These are phyloP conservation scores for Bombus fervidus DNA, from an alignment of 1,140 invertebrate genomes.

Conservation along the genomic window DNA sequence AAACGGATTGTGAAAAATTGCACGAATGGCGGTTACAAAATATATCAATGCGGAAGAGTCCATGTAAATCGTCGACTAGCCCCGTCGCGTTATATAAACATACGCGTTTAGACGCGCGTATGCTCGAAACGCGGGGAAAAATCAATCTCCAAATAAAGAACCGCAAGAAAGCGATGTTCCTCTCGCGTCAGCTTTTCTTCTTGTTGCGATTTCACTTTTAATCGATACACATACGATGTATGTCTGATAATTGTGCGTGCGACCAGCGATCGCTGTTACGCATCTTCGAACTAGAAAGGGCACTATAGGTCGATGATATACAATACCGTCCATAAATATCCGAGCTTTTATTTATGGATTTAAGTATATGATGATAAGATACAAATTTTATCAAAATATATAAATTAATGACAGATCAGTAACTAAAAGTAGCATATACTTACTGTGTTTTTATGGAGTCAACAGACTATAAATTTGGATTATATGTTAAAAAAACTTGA, in stretches of 20 bases:
- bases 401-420: no score
- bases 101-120: no score
- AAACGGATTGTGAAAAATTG: neutral
- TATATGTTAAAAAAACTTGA: no score
- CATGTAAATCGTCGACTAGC: constrained; percentile 8
- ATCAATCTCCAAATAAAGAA: constrained; percentile 47
- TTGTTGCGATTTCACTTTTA: constrained; percentile 65
- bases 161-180: constrained; percentile 7
- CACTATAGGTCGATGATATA: neutral
- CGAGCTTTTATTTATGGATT: neutral
- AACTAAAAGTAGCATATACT: no score
- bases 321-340: neutral
- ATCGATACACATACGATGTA: constrained; percentile 43
- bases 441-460: no score
- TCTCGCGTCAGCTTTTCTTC: constrained; percentile 48
- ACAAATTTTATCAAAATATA: no score
- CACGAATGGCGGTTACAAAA: neutral
- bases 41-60: constrained; percentile 35
- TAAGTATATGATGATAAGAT: no score
- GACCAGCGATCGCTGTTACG: constrained; percentile 40
- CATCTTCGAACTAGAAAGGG: constrained; percentile 34
- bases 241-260: neutral
- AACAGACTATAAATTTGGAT: no score
- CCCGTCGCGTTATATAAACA: neutral
- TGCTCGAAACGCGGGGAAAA: neutral